These are phyloP conservation scores for Pristionchus fissidentatus DNA, from an alignment of 2,888 invertebrate species.

Conservation along the genomic window DNA sequence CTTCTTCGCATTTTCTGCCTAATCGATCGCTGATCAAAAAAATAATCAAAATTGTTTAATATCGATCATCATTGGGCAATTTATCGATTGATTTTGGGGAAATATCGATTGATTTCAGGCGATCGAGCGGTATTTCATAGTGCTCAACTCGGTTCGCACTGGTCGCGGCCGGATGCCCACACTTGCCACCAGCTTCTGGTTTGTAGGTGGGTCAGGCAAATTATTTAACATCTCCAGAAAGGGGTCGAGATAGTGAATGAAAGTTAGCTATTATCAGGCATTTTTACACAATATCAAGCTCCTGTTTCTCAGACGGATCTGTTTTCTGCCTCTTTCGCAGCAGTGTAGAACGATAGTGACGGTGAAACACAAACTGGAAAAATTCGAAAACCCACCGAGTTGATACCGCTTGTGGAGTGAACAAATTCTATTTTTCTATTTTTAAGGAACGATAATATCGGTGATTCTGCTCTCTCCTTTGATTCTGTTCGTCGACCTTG, in stretches of 20 bases:
- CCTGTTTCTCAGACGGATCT: too few relatives aligned
- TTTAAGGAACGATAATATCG: constrained; percentile 39
- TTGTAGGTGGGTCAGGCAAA: constrained; percentile 44
- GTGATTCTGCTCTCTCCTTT: constrained; percentile 39
- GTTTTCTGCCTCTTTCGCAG: too few relatives aligned
- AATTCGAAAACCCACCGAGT: too few relatives aligned
- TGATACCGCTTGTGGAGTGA: too few relatives aligned
- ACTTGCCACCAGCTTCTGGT: constrained; percentile 40
- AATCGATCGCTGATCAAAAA: not conserved
- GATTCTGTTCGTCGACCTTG: constrained; percentile 39
- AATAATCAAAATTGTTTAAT: not conserved
- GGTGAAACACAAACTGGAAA: too few relatives aligned
- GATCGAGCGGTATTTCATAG: constrained; percentile 56
- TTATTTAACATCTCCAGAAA: too few relatives aligned
- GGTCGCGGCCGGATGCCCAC: constrained; percentile 38
- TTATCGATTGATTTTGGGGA: not conserved
- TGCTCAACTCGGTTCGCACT: constrained; percentile 50
- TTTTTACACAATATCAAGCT: too few relatives aligned
- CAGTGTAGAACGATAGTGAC: too few relatives aligned
- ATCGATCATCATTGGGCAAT: not conserved
- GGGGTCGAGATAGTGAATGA: too few relatives aligned
- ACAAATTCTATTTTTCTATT: not conserved
- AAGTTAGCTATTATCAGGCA: too few relatives aligned
- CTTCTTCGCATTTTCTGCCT: not conserved
- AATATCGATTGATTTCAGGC: constrained; percentile 48